A percentile compares a stretch with the other conserved stretches of the same genome.
phyloP scores from a whole-genome alignment of 2,113 vertebrate genomes.

The Podarcis cretensis region DNA sequence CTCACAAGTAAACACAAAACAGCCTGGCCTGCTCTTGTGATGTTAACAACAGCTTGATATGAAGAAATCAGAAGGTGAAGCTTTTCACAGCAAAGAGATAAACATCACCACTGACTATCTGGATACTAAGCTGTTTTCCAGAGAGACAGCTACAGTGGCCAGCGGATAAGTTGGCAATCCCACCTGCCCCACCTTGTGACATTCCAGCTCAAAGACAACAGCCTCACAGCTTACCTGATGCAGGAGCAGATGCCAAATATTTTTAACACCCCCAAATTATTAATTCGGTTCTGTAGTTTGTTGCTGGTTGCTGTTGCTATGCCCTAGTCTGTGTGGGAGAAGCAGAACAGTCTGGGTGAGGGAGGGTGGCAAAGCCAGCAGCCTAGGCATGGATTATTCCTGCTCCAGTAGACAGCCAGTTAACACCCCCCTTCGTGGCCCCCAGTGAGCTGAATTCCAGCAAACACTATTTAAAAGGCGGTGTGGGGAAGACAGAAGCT shows the following conservation, averaged over 20 bases:
- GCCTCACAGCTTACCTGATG: slow-evolving; percentile 44
- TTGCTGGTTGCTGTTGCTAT: background rate
- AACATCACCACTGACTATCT: too few species aligned
- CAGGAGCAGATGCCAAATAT: accelerated
- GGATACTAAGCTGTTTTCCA: background rate
- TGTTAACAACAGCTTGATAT: background rate
- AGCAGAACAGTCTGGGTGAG: accelerated
- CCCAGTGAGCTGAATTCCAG: slow-evolving; percentile 55
- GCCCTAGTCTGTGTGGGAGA: background rate
- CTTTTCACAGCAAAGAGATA: background rate
- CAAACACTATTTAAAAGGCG: slow-evolving; percentile 45
- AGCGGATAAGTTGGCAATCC: background rate
- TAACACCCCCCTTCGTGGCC: background rate
- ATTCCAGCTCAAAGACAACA: background rate
- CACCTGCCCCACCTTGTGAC: background rate
- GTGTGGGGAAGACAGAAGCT: slow-evolving; percentile 36
- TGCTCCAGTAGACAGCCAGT: background rate
- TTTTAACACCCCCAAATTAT: background rate
- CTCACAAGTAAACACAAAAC: background rate
- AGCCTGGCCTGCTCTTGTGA: background rate
- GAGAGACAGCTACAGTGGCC: background rate
- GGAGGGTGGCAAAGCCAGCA: background rate
- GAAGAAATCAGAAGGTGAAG: background rate
- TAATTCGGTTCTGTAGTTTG: background rate
- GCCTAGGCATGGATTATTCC: slow-evolving; percentile 1